Evolutionary conservation across 1,140 invertebrate genomes (phyloP), one percentile per base, ranked within the genome.

Genomic region (Drosophila chauvacae): DNA sequence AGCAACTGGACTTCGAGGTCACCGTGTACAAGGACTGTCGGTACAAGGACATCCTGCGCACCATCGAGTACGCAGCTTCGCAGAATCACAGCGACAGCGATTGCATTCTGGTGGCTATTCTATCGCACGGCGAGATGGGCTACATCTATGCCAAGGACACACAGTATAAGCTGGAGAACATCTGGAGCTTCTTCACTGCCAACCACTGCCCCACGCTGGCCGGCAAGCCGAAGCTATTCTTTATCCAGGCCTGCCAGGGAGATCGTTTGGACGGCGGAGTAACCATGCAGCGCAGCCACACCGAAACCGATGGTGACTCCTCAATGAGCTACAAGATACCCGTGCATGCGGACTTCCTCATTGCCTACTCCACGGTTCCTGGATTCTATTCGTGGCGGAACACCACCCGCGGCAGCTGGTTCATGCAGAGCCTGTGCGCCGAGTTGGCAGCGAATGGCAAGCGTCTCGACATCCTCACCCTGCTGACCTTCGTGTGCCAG

Each of bases 321-420:
- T 93, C 94, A 4, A 86, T 91, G 50, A 93, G 93, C 30, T 98
- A 97, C 84, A 96, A 96, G 84, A 98, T 99, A 91, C 98, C 98
- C 9, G 94, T 95, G 50, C 96, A 98, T 93, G 98, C 98, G n/a
- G 98, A 99, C 93, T 98, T 99, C 92, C 93, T 99, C 14, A 97
- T 99, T 82, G 97, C 96, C 14, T 99, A 98, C 92, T 98, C 97
- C 6, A 98, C 98, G 23, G 96, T 99, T 56, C 96, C 97, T 84
- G 98, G 97, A 56, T 97, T 95, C 93, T 99, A 96, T 93, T 98
- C 98, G 1, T 99, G 98, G 98, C 95, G 98, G 50, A 99, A 99
- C 90, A 98, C 97, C n/a, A 96, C 96, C 7, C 94, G 95, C 16
- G 97, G 97, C 13, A 99, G 98, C 1, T 99, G 98, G 98, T 99